Conservation (phyloP, 2,797 vertebrate genomes). For the Anniella stebbinsi region DNA sequence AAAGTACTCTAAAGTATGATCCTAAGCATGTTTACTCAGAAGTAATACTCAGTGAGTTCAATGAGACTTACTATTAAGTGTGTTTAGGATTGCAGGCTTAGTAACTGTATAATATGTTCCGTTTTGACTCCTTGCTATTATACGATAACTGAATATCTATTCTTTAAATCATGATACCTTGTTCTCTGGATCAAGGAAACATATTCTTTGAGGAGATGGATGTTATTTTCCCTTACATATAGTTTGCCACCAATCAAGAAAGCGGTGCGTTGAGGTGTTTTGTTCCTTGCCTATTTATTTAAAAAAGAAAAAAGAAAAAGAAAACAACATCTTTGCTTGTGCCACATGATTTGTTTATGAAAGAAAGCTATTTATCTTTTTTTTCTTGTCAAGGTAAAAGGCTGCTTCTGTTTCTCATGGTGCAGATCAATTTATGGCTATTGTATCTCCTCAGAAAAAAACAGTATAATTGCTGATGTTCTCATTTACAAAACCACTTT, state of each 20-base stretch:
- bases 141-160: slow-evolving; percentile 14
- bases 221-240: slow-evolving; percentile 12
- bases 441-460: slow-evolving; percentile 40
- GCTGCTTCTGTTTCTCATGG: slow-evolving; percentile 32
- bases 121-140: slow-evolving; percentile 23
- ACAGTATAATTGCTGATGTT: slow-evolving; percentile 29
- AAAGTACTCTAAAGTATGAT: background rate
- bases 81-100: background rate
- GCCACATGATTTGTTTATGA: slow-evolving; percentile 9
- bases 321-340: background rate
- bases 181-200: slow-evolving; percentile 45
- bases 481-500: slow-evolving; percentile 39
- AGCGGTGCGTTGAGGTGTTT: background rate
- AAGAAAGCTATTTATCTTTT: slow-evolving; percentile 26
- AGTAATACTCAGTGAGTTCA: background rate
- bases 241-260: background rate
- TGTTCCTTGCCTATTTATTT: slow-evolving; percentile 25
- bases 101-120: slow-evolving; percentile 2
- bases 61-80: background rate
- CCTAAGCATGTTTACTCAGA: background rate
- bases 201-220: slow-evolving; percentile 5
- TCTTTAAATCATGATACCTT: slow-evolving; percentile 42
- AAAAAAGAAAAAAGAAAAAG: background rate
- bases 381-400: slow-evolving; percentile 33
- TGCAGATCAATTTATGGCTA: slow-evolving; percentile 28